Percentiles rank a stretch among this genome's conserved stretches.
These are phyloP conservation scores for Macropus fuliginosus DNA, from an alignment of 2,797 vertebrate species.

Conservation along the genomic window DNA sequence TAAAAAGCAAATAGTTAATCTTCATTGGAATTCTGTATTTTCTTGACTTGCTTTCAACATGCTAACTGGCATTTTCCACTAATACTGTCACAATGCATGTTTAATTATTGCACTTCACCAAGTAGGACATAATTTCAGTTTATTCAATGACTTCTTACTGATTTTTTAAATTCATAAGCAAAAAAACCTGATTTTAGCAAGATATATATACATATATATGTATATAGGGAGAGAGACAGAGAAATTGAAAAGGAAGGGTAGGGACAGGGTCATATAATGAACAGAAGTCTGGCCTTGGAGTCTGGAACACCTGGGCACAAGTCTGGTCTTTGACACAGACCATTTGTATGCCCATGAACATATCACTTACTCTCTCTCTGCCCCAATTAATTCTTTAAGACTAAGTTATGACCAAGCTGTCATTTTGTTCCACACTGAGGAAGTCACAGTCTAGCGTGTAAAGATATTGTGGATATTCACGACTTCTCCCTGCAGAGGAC, in stretches of 20 bases:
- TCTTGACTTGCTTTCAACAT: slow-evolving; percentile 5
- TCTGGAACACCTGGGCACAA: neutral
- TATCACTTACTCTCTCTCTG: neutral
- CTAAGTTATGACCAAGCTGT: neutral
- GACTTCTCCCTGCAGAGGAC: neutral
- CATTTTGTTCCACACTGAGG: neutral
- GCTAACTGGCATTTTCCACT: neutral
- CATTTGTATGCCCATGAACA: neutral
- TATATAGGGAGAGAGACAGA: neutral
- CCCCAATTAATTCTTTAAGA: neutral
- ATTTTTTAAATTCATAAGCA: slow-evolving; percentile 22
- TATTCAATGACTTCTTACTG: slow-evolving; percentile 10
- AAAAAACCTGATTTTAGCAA: slow-evolving; percentile 17
- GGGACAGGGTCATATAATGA: neutral
- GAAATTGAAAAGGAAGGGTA: neutral
- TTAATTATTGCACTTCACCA: neutral
- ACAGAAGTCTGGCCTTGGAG: neutral
- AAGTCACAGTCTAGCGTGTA: neutral
- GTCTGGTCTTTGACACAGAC: neutral
- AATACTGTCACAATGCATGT: neutral
- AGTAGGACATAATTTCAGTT: slow-evolving; percentile 25
- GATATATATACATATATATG: neutral
- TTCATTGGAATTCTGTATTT: slow-evolving; percentile 41
- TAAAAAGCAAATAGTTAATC: slow-evolving; percentile 48
- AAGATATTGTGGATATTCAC: neutral